phyloP scores from a whole-genome alignment of 2,888 invertebrate genomes.

The Sicus ferrugineus region DNA sequence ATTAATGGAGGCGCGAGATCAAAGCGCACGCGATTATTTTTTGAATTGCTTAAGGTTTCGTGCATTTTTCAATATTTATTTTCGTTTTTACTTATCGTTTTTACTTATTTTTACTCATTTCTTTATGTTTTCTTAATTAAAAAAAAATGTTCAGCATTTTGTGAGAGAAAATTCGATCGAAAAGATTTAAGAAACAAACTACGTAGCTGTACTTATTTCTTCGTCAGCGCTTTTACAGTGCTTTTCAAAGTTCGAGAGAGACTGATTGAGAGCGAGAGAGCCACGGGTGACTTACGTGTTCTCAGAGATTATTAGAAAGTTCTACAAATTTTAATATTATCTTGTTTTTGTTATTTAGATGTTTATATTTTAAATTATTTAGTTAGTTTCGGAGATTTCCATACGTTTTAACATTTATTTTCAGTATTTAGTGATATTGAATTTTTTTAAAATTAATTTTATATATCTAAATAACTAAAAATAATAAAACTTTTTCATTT shows the following conservation, averaged over 20 bases:
- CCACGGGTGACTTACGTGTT: too few species aligned
- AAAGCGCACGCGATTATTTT: background rate
- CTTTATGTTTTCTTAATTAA: background rate
- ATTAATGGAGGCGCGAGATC: background rate
- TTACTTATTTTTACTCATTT: background rate
- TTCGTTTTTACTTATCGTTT: background rate
- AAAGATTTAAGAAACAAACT: constrained; percentile 12
- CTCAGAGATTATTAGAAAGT: too few species aligned
- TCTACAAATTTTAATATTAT: too few species aligned
- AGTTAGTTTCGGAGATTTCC: background rate
- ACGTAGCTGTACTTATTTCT: background rate
- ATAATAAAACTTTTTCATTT: background rate
- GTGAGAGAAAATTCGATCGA: background rate
- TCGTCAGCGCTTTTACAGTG: too few species aligned
- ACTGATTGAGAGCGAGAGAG: too few species aligned
- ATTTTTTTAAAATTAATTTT: background rate
- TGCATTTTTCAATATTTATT: background rate
- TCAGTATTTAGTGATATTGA: background rate
- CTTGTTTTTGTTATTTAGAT: background rate
- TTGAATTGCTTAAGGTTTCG: background rate
- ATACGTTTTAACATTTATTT: background rate
- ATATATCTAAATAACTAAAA: too few species aligned
- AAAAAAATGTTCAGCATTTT: background rate
- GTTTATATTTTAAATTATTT: background rate
- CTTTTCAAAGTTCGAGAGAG: too few species aligned